Conservation (phyloP, 2,888 invertebrate species). For the Elaeidobius kamerunicus region DNA sequence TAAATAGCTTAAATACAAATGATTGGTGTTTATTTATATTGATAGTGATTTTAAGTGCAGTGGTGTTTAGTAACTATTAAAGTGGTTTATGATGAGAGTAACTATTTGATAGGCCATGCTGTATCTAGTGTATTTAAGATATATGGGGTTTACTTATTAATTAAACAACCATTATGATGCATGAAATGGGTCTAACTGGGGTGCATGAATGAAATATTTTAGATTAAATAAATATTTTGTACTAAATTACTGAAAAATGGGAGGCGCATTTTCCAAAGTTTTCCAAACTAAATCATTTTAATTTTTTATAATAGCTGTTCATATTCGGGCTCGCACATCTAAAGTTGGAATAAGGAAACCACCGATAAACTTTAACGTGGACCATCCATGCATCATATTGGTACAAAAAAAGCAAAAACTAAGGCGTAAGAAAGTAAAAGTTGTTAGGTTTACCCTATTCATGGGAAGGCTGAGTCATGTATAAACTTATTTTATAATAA, state of each 20-base stretch:
- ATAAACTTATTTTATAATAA: not conserved
- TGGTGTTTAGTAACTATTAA: too few species aligned
- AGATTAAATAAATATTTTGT: not conserved
- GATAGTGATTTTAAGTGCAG: too few species aligned
- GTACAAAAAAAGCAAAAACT: slow-evolving; percentile 17
- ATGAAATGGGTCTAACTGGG: slow-evolving; percentile 8
- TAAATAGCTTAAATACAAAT: too few species aligned
- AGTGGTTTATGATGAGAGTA: too few species aligned
- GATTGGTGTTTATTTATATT: too few species aligned
- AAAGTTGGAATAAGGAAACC: slow-evolving; percentile 11
- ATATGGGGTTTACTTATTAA: too few species aligned
- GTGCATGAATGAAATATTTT: slow-evolving; percentile 11
- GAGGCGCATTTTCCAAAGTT: not conserved
- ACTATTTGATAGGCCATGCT: too few species aligned
- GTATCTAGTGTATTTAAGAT: too few species aligned
- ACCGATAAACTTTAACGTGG: slow-evolving; percentile 22
- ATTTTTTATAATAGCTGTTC: slow-evolving; percentile 12
- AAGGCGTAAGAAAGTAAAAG: slow-evolving; percentile 19
- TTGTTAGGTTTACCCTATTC: slow-evolving; percentile 9
- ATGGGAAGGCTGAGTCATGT: slow-evolving; percentile 15
- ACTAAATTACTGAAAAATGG: not conserved
- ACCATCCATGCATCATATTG: slow-evolving; percentile 31
- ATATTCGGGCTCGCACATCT: slow-evolving; percentile 17
- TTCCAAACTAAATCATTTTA: not conserved
- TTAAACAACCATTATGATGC: slow-evolving; percentile 5